These are phyloP conservation scores for Monopis laevigella DNA, from an alignment of 2,888 invertebrate genomes.

Conservation along the genomic window DNA sequence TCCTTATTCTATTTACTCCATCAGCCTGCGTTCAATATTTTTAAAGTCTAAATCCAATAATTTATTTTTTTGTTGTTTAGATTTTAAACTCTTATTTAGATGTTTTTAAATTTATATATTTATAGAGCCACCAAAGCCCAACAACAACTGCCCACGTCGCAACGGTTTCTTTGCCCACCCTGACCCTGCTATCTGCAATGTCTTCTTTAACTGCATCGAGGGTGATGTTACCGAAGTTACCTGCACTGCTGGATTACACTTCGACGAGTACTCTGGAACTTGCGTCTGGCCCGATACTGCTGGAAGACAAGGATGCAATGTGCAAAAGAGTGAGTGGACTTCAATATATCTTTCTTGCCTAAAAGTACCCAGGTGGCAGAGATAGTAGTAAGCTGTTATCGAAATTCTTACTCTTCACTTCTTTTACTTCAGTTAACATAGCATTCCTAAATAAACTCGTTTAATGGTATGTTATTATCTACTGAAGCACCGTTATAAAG, in stretches of 20 bases:
- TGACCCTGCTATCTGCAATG: conserved; percentile 80
- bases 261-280: conserved; percentile 88
- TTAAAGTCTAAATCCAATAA: too few species aligned
- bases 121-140: conserved; percentile 80
- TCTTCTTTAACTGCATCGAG: conserved; percentile 91
- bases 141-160: conserved; percentile 78
- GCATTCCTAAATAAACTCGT: too few species aligned
- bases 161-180: conserved; percentile 94
- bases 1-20: too few species aligned
- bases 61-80: too few species aligned
- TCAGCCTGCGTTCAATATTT: too few species aligned
- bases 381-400: too few species aligned
- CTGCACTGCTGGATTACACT: conserved; percentile 89
- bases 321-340: conserved; percentile 57
- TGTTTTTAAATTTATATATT: neutral
- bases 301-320: conserved; percentile 77
- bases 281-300: conserved; percentile 90
- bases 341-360: neutral
- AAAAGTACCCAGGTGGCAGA: too few species aligned
- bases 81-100: too few species aligned
- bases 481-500: too few species aligned
- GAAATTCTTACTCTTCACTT: too few species aligned
- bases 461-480: too few species aligned
- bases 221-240: conserved; percentile 81
- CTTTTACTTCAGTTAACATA: too few species aligned